phyloP scores from a whole-genome alignment of 2,797 vertebrate species.

The Mormyrus proboscirostris region DNA sequence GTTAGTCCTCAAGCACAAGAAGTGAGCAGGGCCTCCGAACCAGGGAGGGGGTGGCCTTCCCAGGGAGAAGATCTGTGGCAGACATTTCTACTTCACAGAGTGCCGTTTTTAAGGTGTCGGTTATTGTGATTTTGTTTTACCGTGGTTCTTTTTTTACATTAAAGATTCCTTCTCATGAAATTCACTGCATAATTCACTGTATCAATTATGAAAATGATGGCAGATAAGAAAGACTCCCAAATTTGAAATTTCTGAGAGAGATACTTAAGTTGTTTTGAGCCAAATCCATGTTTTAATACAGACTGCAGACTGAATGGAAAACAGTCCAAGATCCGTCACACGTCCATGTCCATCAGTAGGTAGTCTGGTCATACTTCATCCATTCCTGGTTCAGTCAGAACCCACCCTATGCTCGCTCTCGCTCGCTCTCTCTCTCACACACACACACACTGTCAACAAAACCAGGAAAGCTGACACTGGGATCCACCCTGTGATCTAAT shows the following conservation, averaged over 20 bases:
- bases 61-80: background rate
- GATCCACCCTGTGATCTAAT: background rate
- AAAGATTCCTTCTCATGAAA: background rate
- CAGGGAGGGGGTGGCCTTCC: background rate
- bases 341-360: background rate
- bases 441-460: background rate
- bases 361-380: background rate
- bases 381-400: background rate
- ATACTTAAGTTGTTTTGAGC: background rate
- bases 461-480: background rate
- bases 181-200: background rate
- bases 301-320: background rate
- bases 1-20: conserved; percentile 80
- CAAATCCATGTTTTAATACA: background rate
- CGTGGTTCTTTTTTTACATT: background rate
- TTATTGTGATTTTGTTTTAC: background rate
- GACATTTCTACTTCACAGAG: background rate
- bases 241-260: background rate
- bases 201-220: background rate
- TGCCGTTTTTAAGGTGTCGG: background rate
- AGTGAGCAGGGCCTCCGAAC: conserved; percentile 53
- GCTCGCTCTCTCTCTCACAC: no score
- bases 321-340: background rate
- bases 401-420: background rate
- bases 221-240: background rate